These are phyloP conservation scores for Oscheius sp. DNA, from an alignment of 2,888 invertebrate species.

Conservation along the genomic window DNA sequence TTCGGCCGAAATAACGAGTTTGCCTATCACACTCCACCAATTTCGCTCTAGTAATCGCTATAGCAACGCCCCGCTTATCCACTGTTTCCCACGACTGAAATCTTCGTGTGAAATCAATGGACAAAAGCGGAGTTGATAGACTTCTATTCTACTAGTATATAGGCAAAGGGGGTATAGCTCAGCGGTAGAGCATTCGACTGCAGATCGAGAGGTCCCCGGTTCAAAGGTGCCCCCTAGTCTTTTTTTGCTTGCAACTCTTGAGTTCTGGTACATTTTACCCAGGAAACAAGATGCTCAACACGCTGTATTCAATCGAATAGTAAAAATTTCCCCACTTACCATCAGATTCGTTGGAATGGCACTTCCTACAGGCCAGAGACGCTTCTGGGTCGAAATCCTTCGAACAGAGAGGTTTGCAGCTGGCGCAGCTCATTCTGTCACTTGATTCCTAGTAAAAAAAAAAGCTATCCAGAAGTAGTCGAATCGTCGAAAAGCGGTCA, in stretches of 20 bases:
- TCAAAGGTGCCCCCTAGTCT: slow-evolving; percentile 67
- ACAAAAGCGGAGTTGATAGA: not conserved
- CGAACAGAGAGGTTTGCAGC: not conserved
- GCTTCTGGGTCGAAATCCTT: slow-evolving; percentile 2
- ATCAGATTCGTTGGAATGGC: not conserved
- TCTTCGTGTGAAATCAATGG: too few species aligned
- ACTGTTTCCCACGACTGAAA: too few species aligned
- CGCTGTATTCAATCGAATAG: not conserved
- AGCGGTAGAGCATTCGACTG: slow-evolving; percentile 73
- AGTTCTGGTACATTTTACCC: too few species aligned
- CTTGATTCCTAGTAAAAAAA: not conserved
- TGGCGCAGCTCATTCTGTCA: not conserved
- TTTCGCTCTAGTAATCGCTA: too few species aligned
- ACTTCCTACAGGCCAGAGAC: not conserved
- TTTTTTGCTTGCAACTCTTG: not conserved
- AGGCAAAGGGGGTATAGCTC: slow-evolving; percentile 66
- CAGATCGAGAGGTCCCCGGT: slow-evolving; percentile 73
- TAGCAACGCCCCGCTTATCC: too few species aligned
- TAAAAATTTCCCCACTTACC: slow-evolving; percentile 6
- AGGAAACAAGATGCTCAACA: too few species aligned
- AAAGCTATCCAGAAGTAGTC: not conserved
- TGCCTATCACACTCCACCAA: too few species aligned
- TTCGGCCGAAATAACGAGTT: too few species aligned
- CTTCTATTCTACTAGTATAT: not conserved
- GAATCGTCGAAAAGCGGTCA: not conserved